phyloP scores from a whole-genome alignment of 2,888 invertebrate genomes.

The Papilio protenor region DNA sequence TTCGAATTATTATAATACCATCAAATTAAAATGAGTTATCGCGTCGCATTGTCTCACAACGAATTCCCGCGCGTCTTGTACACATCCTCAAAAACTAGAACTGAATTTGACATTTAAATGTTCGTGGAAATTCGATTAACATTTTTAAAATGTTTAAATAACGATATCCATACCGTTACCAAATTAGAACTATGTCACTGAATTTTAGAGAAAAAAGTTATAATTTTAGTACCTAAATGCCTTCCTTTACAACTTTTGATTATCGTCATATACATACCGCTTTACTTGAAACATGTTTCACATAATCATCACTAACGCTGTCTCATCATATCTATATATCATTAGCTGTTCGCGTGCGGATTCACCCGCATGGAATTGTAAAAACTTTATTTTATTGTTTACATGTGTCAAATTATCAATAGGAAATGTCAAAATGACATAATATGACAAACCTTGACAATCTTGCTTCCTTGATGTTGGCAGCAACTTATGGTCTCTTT shows the following conservation, averaged over 20 bases:
- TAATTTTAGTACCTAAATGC: not conserved
- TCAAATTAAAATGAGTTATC: slow-evolving; percentile 38
- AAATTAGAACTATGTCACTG: not conserved
- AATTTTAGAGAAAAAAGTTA: not conserved
- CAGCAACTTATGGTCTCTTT: no score
- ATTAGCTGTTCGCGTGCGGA: no score
- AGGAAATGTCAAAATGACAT: no score
- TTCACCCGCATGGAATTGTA: no score
- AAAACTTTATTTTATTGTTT: no score
- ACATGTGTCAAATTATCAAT: no score
- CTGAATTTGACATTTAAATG: slow-evolving; percentile 26
- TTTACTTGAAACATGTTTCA: no score
- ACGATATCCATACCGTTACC: not conserved
- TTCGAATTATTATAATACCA: slow-evolving; percentile 37
- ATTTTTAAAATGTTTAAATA: slow-evolving; percentile 6
- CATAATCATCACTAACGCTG: no score
- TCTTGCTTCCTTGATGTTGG: no score
- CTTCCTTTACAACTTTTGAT: not conserved
- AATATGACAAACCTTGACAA: no score
- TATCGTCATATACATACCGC: not conserved
- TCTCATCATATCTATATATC: no score
- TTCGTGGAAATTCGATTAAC: slow-evolving; percentile 21
- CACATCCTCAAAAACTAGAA: not conserved
- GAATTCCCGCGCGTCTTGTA: slow-evolving; percentile 6
- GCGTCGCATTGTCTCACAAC: slow-evolving; percentile 19